Evolutionary conservation across 35 echinoderm and acorn worm genomes (phyloP).

Genomic region (Lytechinus pictus): DNA sequence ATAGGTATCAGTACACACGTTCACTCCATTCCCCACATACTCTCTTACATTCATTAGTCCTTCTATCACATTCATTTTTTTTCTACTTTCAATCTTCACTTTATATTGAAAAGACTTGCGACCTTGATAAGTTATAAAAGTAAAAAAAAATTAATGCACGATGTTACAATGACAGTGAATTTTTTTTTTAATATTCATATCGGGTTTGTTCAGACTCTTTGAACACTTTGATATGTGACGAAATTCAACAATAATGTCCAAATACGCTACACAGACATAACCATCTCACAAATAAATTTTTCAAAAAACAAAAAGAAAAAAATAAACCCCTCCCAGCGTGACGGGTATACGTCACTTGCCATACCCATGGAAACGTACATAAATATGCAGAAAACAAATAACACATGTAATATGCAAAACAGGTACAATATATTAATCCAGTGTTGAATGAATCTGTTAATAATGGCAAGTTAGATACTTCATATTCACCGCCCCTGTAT

Average conservation of each 20-base stretch:
- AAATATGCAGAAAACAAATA: slow-evolving; percentile 44
- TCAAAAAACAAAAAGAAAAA: neutral
- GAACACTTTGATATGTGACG: neutral
- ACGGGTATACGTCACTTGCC: slow-evolving; percentile 26
- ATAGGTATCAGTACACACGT: no score
- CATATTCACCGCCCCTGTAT: neutral
- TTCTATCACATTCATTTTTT: no score
- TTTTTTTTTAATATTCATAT: slow-evolving; percentile 33
- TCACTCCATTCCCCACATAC: no score
- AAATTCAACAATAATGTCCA: slow-evolving; percentile 32
- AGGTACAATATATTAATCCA: neutral
- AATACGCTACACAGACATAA: slow-evolving; percentile 27
- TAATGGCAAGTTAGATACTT: slow-evolving; percentile 2
- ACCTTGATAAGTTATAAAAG: neutral
- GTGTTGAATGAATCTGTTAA: neutral
- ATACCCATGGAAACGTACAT: slow-evolving; percentile 1
- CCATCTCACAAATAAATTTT: slow-evolving; percentile 1
- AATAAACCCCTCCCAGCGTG: neutral
- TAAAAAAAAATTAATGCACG: neutral
- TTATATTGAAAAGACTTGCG: neutral
- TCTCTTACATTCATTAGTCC: no score
- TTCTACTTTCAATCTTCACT: neutral
- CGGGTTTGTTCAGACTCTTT: neutral
- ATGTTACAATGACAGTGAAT: neutral
- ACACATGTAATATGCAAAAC: neutral